These are phyloP conservation scores for Phenganax stokvisi DNA, from an alignment of 92 coral and sea anemone genomes.

Conservation along the genomic window DNA sequence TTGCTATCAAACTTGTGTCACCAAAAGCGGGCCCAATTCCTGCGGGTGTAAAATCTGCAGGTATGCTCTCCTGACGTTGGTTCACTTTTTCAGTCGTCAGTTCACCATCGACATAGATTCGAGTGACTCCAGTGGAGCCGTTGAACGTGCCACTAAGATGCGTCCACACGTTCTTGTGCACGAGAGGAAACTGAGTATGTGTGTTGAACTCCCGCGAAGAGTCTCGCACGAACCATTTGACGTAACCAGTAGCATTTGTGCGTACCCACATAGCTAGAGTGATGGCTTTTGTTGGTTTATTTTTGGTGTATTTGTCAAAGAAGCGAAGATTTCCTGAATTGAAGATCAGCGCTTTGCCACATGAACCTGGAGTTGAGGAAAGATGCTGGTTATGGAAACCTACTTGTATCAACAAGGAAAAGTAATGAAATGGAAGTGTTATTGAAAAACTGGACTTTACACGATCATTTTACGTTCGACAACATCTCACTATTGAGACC, in stretches of 20 bases:
- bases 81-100: constrained; percentile 70
- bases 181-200: constrained; percentile 48
- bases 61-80: constrained; percentile 65
- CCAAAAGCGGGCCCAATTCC: constrained; percentile 91
- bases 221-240: constrained; percentile 84
- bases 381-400: not conserved
- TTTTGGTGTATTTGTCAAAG: constrained; percentile 53
- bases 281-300: constrained; percentile 81
- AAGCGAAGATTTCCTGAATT: constrained; percentile 76
- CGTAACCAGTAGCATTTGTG: constrained; percentile 73
- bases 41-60: constrained; percentile 84
- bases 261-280: constrained; percentile 98
- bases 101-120: constrained; percentile 85
- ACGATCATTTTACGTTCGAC: no score
- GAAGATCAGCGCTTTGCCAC: constrained; percentile 81
- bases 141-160: constrained; percentile 90
- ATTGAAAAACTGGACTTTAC: no score
- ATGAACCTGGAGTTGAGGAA: constrained; percentile 56
- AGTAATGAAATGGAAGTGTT: no score
- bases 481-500: no score
- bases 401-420: no score
- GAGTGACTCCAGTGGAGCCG: constrained; percentile 75
- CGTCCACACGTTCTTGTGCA: constrained; percentile 84
- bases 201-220: constrained; percentile 51
- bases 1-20: constrained; percentile 67